A percentile compares a stretch with the other conserved stretches of the same genome.
Conservation (phyloP, 2,888 invertebrate genomes). For the Mycalesis mineus region DNA sequence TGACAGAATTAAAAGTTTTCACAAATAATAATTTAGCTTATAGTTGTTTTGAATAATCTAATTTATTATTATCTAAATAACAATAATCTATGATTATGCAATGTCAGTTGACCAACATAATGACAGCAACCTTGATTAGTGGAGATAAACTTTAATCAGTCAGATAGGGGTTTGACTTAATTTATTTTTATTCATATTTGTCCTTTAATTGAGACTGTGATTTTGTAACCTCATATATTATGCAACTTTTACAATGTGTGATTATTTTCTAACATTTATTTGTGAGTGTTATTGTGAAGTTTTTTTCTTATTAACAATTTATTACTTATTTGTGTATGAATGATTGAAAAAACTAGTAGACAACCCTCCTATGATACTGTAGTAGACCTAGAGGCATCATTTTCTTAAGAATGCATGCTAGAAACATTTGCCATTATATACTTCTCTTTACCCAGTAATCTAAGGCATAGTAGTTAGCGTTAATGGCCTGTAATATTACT, state of each 20-base stretch:
- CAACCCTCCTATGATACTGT: too few species aligned
- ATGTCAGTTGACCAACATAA: not conserved
- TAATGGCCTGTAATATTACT: too few species aligned
- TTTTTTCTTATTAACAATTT: too few species aligned
- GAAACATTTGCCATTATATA: too few species aligned
- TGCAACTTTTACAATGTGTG: constrained; percentile 45
- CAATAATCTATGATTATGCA: not conserved
- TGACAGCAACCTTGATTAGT: constrained; percentile 9
- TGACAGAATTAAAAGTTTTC: too few species aligned
- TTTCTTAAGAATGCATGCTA: too few species aligned
- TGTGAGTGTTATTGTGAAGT: constrained; percentile 34
- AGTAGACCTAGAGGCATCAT: too few species aligned
- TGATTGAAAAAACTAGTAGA: too few species aligned
- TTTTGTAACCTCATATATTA: not conserved
- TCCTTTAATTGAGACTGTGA: not conserved
- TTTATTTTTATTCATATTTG: not conserved
- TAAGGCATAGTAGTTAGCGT: too few species aligned
- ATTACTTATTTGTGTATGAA: too few species aligned
- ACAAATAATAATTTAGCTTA: too few species aligned
- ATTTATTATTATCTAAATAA: not conserved
- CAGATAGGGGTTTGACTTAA: not conserved
- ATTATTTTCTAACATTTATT: constrained; percentile 51
- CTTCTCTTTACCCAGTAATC: too few species aligned
- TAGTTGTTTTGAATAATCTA: not conserved
- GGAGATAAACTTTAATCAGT: constrained; percentile 13